A percentile compares a stretch with the other conserved stretches of the same genome.
Conservation (phyloP, 2,113 vertebrate species). For the Phocoena sinus region DNA sequence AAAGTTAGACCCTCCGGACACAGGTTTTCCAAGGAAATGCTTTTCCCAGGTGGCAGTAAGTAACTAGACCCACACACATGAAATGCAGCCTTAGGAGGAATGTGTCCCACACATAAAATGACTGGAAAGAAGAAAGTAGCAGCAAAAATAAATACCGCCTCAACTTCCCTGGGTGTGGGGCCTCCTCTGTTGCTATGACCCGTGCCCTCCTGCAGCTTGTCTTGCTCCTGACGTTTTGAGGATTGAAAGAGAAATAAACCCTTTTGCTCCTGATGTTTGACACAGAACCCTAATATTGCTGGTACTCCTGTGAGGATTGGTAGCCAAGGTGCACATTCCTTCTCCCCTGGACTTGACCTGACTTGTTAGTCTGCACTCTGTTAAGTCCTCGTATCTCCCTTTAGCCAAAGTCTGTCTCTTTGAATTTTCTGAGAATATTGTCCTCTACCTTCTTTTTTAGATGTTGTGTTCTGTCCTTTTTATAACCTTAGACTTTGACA, state of each 20-base stretch:
- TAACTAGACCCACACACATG: constrained; percentile 9
- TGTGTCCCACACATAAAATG: neutral
- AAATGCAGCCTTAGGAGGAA: neutral
- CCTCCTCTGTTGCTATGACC: neutral
- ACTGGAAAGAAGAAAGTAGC: neutral
- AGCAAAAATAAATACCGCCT: constrained; percentile 14
- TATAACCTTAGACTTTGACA: constrained; percentile 48
- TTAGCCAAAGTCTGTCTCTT: constrained; percentile 20
- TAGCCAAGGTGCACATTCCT: neutral
- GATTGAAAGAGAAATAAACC: constrained; percentile 25
- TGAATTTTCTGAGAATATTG: constrained; percentile 53
- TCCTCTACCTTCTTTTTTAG: constrained; percentile 33
- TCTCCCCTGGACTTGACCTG: constrained; percentile 34
- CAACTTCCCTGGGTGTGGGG: neutral
- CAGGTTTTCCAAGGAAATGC: constrained; percentile 11
- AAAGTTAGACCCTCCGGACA: constrained; percentile 3
- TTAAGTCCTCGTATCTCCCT: neutral
- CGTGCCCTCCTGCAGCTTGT: neutral
- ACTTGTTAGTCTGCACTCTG: neutral
- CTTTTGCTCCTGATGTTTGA: neutral
- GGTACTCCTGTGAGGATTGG: neutral
- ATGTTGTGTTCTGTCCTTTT: constrained; percentile 35
- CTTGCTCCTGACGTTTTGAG: neutral
- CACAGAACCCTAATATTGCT: neutral
- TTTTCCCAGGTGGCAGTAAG: constrained; percentile 29